Conservation (phyloP, 2,797 vertebrate species). For the Malurus splendens region DNA sequence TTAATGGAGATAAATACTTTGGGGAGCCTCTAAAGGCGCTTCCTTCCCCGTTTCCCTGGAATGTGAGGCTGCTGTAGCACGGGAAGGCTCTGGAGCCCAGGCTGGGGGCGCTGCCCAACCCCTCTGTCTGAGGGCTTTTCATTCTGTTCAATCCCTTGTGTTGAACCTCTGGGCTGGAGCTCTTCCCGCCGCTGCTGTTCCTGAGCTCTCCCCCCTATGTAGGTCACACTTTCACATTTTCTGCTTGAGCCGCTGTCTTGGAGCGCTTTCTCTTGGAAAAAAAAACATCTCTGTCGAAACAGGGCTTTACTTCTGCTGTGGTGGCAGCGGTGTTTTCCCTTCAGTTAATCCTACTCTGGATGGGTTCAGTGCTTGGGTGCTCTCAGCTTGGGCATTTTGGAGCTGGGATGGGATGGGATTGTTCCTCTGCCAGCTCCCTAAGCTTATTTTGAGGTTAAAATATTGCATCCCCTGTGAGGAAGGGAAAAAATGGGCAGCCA, state of each 20-base stretch:
- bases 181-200: constrained; percentile 13
- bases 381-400: background rate
- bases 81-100: too few relatives aligned
- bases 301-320: accelerated
- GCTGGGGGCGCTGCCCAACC: background rate
- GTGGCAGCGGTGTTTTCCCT: background rate
- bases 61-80: background rate
- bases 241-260: constrained; percentile 28
- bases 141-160: constrained; percentile 14
- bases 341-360: background rate
- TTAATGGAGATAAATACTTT: background rate
- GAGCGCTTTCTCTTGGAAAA: background rate
- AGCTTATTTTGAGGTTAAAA: background rate
- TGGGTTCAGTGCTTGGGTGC: background rate
- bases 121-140: background rate
- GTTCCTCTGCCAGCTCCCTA: background rate
- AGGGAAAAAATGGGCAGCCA: background rate
- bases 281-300: background rate
- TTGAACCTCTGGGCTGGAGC: constrained; percentile 44
- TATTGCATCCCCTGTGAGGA: accelerated
- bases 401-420: background rate
- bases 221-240: constrained; percentile 63
- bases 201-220: constrained; percentile 52
- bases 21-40: background rate
- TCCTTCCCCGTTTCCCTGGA: background rate